A percentile compares a stretch with the other conserved stretches of the same genome.
Conservation (phyloP, 2,113 vertebrate genomes). For the Sebastes schlegelii region DNA sequence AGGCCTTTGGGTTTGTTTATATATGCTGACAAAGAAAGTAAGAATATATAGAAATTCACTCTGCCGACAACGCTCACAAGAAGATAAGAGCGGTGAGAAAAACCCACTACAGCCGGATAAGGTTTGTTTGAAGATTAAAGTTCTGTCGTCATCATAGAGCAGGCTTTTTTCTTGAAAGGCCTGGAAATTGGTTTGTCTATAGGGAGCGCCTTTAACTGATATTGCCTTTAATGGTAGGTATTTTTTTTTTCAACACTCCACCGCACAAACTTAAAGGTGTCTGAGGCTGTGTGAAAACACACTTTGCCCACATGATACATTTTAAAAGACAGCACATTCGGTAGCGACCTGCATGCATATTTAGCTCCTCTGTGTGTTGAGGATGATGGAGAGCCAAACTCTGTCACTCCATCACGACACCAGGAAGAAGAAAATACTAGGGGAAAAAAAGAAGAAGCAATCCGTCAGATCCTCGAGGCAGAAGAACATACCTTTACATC, state of each 20-base stretch:
- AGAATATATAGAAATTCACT: constrained; percentile 73
- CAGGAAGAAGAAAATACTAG: constrained; percentile 32
- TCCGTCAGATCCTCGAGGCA: constrained; percentile 76
- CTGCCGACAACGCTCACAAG: constrained; percentile 46
- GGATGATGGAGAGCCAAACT: constrained; percentile 65
- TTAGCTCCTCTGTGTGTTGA: constrained; percentile 57
- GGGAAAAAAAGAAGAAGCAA: constrained; percentile 53
- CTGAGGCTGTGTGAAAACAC: constrained; percentile 37
- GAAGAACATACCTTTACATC: constrained; percentile 80
- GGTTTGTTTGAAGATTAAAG: constrained; percentile 77
- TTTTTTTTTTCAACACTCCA: constrained; percentile 52
- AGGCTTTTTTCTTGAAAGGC: constrained; percentile 67
- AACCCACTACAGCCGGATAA: constrained; percentile 63
- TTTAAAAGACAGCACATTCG: constrained; percentile 44
- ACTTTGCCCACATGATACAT: constrained; percentile 45
- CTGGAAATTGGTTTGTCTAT: constrained; percentile 72
- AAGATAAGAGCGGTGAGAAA: constrained; percentile 67
- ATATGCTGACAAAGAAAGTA: constrained; percentile 80
- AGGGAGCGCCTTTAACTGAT: constrained; percentile 55
- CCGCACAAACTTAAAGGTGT: constrained; percentile 50
- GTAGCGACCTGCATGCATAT: constrained; percentile 61
- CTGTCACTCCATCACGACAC: constrained; percentile 64
- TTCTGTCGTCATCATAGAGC: constrained; percentile 56
- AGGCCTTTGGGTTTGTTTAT: constrained; percentile 76
- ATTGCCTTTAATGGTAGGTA: constrained; percentile 47